These are phyloP conservation scores for Ectemnius cavifrons DNA, from an alignment of 2,888 invertebrate genomes.

Conservation along the genomic window DNA sequence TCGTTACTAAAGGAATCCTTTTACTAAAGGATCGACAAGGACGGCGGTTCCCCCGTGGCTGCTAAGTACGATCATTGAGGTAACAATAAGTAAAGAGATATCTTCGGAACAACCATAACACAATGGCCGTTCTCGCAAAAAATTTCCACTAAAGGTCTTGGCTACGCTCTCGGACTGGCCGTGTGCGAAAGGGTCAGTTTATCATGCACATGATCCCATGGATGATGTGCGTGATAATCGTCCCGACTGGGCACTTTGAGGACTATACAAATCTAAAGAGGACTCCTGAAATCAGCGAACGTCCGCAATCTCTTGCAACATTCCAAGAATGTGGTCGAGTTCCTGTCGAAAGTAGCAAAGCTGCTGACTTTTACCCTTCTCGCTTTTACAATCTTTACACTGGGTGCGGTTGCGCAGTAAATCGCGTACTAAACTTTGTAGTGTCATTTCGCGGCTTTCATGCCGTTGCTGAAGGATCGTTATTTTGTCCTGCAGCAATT, in stretches of 20 bases:
- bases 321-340: constrained; percentile 73
- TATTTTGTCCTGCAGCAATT: constrained; percentile 73
- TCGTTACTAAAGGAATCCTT: constrained; percentile 19
- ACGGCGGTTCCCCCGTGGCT: constrained; percentile 12
- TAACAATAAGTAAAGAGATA: constrained; percentile 41
- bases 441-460: constrained; percentile 73
- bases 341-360: constrained; percentile 75
- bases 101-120: constrained; percentile 26
- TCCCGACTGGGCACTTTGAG: constrained; percentile 2
- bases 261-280: constrained; percentile 6
- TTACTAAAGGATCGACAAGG: no score
- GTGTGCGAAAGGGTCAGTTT: neutral
- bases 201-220: constrained; percentile 52
- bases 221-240: constrained; percentile 22
- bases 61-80: constrained; percentile 18
- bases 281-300: constrained; percentile 55
- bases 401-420: constrained; percentile 71
- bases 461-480: constrained; percentile 74
- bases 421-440: constrained; percentile 74
- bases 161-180: constrained; percentile 9
- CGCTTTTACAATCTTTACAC: constrained; percentile 72
- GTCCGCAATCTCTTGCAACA: constrained; percentile 74
- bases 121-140: constrained; percentile 21
- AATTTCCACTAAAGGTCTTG: constrained; percentile 22
- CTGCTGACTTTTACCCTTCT: constrained; percentile 69